These are phyloP conservation scores for Alligator mississippiensis DNA, from an alignment of 2,113 vertebrate species.

Conservation along the genomic window DNA sequence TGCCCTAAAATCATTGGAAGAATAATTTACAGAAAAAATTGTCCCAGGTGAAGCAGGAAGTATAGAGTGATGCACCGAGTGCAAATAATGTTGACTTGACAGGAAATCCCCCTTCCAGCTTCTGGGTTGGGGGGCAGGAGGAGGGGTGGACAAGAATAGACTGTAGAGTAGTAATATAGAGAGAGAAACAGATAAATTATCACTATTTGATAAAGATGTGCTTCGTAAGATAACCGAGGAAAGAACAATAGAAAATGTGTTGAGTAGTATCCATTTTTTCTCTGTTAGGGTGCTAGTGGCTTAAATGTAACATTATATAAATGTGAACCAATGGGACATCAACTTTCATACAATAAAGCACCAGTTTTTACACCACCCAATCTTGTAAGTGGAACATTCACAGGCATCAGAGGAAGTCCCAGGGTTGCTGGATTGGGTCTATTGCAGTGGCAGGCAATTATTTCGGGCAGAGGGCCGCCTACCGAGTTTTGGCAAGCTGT, in stretches of 20 bases:
- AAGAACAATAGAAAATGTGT: not conserved
- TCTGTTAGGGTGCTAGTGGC: not conserved
- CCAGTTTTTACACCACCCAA: not conserved
- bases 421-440: not conserved
- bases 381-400: not conserved
- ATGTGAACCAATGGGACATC: not conserved
- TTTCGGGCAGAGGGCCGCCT: too few species aligned
- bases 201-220: not conserved
- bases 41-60: constrained; percentile 1
- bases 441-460: not conserved
- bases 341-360: not conserved
- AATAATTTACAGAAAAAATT: constrained; percentile 14
- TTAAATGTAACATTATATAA: not conserved
- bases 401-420: not conserved
- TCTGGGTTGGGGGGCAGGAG: too few species aligned
- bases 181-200: not conserved
- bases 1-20: not conserved
- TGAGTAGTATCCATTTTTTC: not conserved
- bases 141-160: too few species aligned
- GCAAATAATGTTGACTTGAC: not conserved
- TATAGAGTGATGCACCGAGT: constrained; percentile 50
- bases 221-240: not conserved
- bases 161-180: not conserved
- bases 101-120: too few species aligned
- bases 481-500: too few species aligned